Conservation (phyloP, 2,888 invertebrate species). For the Merodon equestris region DNA sequence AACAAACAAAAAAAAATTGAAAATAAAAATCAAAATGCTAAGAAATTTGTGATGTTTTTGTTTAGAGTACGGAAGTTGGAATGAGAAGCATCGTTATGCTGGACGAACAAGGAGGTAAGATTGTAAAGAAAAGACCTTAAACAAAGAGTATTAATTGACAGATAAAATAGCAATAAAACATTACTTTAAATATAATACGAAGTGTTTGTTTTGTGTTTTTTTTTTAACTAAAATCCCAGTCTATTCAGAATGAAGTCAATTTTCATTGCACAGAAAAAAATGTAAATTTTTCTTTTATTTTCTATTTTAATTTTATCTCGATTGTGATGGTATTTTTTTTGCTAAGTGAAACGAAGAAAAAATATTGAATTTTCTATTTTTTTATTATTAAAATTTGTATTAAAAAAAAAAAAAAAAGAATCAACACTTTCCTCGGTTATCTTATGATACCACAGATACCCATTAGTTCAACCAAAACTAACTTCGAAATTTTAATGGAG, state of each 20-base stretch:
- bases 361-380: too few relatives aligned
- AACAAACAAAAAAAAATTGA: conserved; percentile 53
- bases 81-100: conserved; percentile 99
- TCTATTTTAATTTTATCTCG: neutral
- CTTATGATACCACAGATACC: too few relatives aligned
- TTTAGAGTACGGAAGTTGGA: conserved; percentile 99
- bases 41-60: conserved; percentile 80
- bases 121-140: conserved; percentile 77
- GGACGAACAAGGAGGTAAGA: conserved; percentile 99
- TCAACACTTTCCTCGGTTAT: too few relatives aligned
- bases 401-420: too few relatives aligned
- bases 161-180: conserved; percentile 25
- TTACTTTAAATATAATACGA: conserved; percentile 30
- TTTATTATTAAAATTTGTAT: too few relatives aligned
- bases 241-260: conserved; percentile 33
- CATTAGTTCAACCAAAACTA: too few relatives aligned
- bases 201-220: conserved; percentile 40
- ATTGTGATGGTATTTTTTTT: conserved; percentile 53
- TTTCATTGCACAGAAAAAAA: conserved; percentile 43
- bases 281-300: conserved; percentile 33
- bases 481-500: too few relatives aligned
- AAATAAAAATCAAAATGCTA: conserved; percentile 68
- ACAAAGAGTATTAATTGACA: conserved; percentile 50
- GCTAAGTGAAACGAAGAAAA: too few relatives aligned
- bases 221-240: conserved; percentile 39